phyloP scores from a whole-genome alignment of 92 coral and sea anemone genomes.

The Epizoanthus illoricatus region DNA sequence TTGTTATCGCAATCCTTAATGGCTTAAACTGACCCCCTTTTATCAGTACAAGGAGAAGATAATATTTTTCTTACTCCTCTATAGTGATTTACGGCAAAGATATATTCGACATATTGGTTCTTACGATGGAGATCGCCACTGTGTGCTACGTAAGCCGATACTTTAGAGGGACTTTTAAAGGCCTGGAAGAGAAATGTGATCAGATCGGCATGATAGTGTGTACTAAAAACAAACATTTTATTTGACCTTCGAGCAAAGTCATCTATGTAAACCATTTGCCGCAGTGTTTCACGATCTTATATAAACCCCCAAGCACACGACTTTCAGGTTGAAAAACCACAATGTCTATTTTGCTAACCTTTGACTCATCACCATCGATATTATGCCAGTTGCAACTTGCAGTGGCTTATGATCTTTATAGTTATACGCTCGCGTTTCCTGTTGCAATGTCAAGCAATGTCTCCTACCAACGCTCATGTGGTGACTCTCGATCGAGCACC shows the following conservation, averaged over 20 bases:
- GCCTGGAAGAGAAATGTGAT: slow-evolving; percentile 9
- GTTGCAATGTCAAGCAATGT: background rate
- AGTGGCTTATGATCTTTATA: background rate
- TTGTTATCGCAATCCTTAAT: slow-evolving; percentile 37
- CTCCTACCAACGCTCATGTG: background rate
- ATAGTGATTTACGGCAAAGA: background rate
- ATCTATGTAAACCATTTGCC: background rate
- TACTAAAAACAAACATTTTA: background rate
- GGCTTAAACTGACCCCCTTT: slow-evolving; percentile 25
- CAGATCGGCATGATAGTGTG: slow-evolving; percentile 16
- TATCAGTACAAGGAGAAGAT: slow-evolving; percentile 16
- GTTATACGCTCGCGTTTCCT: slow-evolving; percentile 14
- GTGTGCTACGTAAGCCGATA: slow-evolving; percentile 63
- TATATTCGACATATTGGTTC: slow-evolving; percentile 11
- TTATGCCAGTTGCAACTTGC: background rate
- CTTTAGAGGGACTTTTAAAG: slow-evolving; percentile 28
- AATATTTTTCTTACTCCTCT: slow-evolving; percentile 7
- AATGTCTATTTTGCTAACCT: background rate
- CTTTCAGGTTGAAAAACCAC: background rate
- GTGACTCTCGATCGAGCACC: background rate
- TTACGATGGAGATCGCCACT: slow-evolving; percentile 40
- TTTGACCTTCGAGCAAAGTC: slow-evolving; percentile 9
- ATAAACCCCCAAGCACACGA: background rate
- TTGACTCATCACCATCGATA: background rate
- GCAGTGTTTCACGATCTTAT: background rate